Conservation (phyloP, 2,113 vertebrate genomes). For the Oncorhynchus masou region DNA sequence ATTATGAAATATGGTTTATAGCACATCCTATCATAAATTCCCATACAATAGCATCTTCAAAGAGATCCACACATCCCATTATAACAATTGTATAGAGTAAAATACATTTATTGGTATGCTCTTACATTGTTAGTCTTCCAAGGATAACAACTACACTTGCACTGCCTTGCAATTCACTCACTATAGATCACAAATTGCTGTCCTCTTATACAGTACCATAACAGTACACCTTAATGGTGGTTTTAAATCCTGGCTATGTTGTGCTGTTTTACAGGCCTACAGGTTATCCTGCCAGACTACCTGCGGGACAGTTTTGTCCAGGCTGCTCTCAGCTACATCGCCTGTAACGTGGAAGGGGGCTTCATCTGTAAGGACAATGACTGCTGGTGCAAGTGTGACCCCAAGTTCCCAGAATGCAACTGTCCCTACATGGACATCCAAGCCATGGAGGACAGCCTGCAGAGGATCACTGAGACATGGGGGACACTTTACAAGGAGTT, state of each 20-base stretch:
- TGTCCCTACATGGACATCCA: constrained; percentile 97
- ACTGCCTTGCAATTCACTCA: too few species aligned
- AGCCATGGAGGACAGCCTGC: constrained; percentile 92
- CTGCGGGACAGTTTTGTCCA: constrained; percentile 90
- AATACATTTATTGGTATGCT: too few species aligned
- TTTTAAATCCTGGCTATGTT: constrained; percentile 32
- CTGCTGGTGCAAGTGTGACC: constrained; percentile 93
- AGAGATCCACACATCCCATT: not conserved
- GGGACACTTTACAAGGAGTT: constrained; percentile 87
- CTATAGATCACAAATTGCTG: too few species aligned
- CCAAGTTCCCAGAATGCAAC: constrained; percentile 92
- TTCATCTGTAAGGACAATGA: constrained; percentile 93
- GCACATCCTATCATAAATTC: not conserved
- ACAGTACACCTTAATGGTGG: constrained; percentile 21
- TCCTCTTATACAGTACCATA: not conserved
- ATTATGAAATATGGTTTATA: too few species aligned
- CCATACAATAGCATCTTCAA: not conserved
- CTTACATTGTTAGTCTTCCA: too few species aligned
- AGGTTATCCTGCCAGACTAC: constrained; percentile 92
- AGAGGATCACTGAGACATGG: constrained; percentile 90
- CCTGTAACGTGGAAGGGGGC: constrained; percentile 93
- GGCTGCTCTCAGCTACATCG: constrained; percentile 93
- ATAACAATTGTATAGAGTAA: too few species aligned
- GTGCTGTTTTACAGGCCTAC: constrained; percentile 78
- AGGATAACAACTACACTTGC: too few species aligned